Percentiles rank a stretch among this genome's conserved stretches.
phyloP scores from a whole-genome alignment of 2,888 invertebrate species.

The Limnephilus marmoratus region DNA sequence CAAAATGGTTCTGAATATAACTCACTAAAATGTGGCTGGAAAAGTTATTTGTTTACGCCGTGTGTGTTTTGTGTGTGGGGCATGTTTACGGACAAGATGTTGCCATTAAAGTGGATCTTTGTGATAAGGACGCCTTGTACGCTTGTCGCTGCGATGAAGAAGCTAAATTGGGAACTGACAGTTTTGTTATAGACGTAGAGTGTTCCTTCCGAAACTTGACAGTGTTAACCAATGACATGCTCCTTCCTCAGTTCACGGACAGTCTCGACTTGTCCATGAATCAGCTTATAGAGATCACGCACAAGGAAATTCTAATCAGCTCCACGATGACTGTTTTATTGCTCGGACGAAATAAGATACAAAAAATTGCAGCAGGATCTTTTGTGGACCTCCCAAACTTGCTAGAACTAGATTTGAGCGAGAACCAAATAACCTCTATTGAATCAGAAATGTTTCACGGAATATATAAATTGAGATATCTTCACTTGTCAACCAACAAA shows the following conservation, averaged over 20 bases:
- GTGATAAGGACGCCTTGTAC: slow-evolving; percentile 37
- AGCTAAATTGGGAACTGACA: slow-evolving; percentile 67
- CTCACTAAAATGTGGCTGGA: slow-evolving; percentile 28
- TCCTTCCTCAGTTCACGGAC: slow-evolving; percentile 69
- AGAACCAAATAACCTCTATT: slow-evolving; percentile 72
- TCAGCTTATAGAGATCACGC: slow-evolving; percentile 69
- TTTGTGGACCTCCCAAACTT: slow-evolving; percentile 71
- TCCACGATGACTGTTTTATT: slow-evolving; percentile 68
- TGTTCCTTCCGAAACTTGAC: slow-evolving; percentile 69
- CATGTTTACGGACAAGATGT: neutral
- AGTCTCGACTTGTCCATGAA: slow-evolving; percentile 72
- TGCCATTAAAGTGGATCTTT: slow-evolving; percentile 17
- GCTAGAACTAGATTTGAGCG: slow-evolving; percentile 72
- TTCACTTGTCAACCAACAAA: slow-evolving; percentile 74
- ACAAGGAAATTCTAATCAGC: slow-evolving; percentile 40
- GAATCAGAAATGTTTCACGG: slow-evolving; percentile 71
- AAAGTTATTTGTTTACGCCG: neutral
- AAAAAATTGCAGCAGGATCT: slow-evolving; percentile 69
- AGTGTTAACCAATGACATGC: slow-evolving; percentile 68
- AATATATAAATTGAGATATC: slow-evolving; percentile 72
- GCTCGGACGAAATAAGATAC: slow-evolving; percentile 71
- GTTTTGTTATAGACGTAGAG: slow-evolving; percentile 69
- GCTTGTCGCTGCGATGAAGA: slow-evolving; percentile 55
- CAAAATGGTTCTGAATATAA: neutral
- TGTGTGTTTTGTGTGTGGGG: slow-evolving; percentile 8